Evolutionary conservation across 2,113 vertebrate genomes (phyloP).

Genomic region (Pangasianodon hypophthalmus): DNA sequence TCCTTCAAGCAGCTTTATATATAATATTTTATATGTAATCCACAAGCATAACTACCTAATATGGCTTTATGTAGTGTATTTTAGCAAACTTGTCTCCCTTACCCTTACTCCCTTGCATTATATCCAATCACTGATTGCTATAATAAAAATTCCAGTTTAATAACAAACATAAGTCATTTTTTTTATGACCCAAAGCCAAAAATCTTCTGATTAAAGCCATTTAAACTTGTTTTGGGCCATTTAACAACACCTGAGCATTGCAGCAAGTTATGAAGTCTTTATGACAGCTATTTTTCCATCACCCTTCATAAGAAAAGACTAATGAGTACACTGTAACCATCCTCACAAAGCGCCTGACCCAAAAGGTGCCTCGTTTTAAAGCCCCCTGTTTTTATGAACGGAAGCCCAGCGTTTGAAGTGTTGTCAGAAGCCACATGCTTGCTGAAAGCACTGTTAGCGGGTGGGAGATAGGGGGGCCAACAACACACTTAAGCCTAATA

Average conservation of each 20-base stretch:
- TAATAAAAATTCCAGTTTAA: neutral
- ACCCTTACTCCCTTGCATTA: neutral
- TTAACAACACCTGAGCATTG: constrained; percentile 5
- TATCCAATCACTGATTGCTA: neutral
- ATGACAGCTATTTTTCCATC: constrained; percentile 51
- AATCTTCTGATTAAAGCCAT: neutral
- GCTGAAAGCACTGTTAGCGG: constrained; percentile 36
- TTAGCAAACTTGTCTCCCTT: neutral
- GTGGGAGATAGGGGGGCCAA: constrained; percentile 20
- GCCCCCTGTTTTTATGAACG: constrained; percentile 60
- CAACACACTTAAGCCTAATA: constrained; percentile 53
- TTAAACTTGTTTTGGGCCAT: neutral
- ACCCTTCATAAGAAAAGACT: constrained; percentile 40
- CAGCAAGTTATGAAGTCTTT: constrained; percentile 15
- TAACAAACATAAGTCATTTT: neutral
- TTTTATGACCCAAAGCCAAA: neutral
- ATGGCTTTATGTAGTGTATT: neutral
- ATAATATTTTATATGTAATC: neutral
- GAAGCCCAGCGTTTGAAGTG: constrained; percentile 58
- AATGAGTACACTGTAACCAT: constrained; percentile 54
- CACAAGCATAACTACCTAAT: neutral
- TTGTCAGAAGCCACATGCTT: constrained; percentile 54
- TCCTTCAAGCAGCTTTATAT: neutral
- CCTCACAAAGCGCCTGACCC: constrained; percentile 35
- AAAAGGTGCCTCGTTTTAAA: constrained; percentile 56